Base-by-base conservation (phyloP, 2,888 invertebrate species). In the Andrena hattorfiana region DNA sequence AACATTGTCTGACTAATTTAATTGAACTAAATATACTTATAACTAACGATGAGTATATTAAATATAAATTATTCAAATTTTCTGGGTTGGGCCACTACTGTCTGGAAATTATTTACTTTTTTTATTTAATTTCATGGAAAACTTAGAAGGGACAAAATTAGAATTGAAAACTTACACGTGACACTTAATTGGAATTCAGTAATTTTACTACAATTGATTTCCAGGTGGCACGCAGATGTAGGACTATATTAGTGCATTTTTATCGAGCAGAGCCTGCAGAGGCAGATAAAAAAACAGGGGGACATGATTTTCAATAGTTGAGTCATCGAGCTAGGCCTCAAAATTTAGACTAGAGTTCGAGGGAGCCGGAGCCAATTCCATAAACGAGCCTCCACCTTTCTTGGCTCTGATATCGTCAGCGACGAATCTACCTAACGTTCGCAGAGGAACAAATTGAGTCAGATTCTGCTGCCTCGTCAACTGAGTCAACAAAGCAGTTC, bases 381-480 rank as follows among this genome's bases (percentile, higher is more conserved):
- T 68, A 59, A 68, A 74, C 16, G 32, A 28, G n/a, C 20, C 7
- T 4, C 80, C 42, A 51, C 42, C 51, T 64, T 70, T 78, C 59
- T n/a, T 20, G 49, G 30, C 23, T 49, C 79, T 80, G 80, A 79
- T 80, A 80, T 66, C 80, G 70, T 80, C 59, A 42, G 1, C 51
- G 23, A 62, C 51, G 23, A 69, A 69, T 68, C 59, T 5, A 1
- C 48, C 56, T 16, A 60, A 28, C n/a, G 48, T 42, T 16, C 20
- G 10, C 10, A 23, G 60, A 60, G 23, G 13, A 42, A 26, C 13
- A 23, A 76, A 42, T 30, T 48, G 10, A 30, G 7, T 13, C 23
- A 32, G 26, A 54, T 62, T 54, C 60, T 13, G 49, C n/a, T 23
- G 10, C 13, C n/a, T 5, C 13, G 23, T 49, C 13, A 26, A 4